phyloP scores from a whole-genome alignment of 2,113 vertebrate genomes.

The Oreotrochilus melanogaster region DNA sequence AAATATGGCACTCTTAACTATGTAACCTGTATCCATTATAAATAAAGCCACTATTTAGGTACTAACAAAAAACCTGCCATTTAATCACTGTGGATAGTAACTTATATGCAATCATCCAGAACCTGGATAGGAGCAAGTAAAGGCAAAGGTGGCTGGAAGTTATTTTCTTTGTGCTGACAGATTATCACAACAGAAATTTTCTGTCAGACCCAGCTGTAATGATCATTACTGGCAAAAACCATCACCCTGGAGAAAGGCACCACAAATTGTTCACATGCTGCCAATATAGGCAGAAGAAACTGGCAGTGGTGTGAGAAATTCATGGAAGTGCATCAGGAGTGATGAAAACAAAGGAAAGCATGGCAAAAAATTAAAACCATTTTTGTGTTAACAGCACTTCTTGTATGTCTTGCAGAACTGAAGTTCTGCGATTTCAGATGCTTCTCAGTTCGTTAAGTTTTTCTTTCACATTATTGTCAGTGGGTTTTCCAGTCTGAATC shows the following conservation, averaged over 20 bases:
- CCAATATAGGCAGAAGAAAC: not conserved
- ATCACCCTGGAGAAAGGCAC: not conserved
- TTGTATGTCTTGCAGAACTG: not conserved
- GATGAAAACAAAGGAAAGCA: not conserved
- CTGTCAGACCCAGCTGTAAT: rapidly evolving
- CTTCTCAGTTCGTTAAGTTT: not conserved
- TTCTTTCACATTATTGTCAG: not conserved
- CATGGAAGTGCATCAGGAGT: not conserved
- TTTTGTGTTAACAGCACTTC: not conserved
- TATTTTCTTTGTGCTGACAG: not conserved
- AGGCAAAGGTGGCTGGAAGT: not conserved
- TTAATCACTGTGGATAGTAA: not conserved
- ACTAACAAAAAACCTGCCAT: not conserved
- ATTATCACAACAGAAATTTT: not conserved
- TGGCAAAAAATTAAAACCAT: not conserved
- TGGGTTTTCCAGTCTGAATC: not conserved
- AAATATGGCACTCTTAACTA: not conserved
- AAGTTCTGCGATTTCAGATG: not conserved
- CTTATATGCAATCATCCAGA: not conserved
- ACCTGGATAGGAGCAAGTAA: not conserved
- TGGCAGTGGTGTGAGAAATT: not conserved
- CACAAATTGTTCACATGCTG: not conserved
- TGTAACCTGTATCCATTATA: not conserved
- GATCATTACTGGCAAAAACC: not conserved
- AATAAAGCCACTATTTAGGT: not conserved